phyloP scores from a whole-genome alignment of 2,113 vertebrate species.

The Heterotilapia buettikoferi region DNA sequence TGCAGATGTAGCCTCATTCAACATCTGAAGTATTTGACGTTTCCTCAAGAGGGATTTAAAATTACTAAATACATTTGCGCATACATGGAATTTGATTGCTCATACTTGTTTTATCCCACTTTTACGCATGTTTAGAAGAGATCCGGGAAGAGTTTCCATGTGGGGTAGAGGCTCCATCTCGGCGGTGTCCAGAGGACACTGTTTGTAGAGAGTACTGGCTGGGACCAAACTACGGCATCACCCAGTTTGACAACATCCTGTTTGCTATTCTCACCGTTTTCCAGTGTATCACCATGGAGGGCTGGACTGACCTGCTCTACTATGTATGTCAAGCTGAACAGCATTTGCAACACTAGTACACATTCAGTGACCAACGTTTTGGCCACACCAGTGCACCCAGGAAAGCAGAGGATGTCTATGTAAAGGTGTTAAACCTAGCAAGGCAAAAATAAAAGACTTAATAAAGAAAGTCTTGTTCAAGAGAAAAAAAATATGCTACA shows the following conservation, averaged over 20 bases:
- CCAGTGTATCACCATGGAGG: slow-evolving; percentile 97
- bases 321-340: slow-evolving; percentile 70
- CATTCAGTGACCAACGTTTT: neutral
- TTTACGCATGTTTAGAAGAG: slow-evolving; percentile 70
- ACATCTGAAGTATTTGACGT: neutral
- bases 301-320: slow-evolving; percentile 93
- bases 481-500: neutral
- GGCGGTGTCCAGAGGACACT: slow-evolving; percentile 84
- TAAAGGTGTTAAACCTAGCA: neutral
- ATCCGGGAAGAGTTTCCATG: slow-evolving; percentile 86
- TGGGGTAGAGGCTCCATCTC: slow-evolving; percentile 77
- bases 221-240: slow-evolving; percentile 91
- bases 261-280: slow-evolving; percentile 93
- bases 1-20: neutral
- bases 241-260: slow-evolving; percentile 95
- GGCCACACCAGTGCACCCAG: neutral
- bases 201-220: slow-evolving; percentile 84
- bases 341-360: neutral
- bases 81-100: neutral
- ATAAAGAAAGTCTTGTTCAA: neutral
- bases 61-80: neutral
- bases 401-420: neutral
- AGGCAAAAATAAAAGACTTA: neutral
- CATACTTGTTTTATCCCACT: neutral
- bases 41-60: neutral